phyloP scores from a whole-genome alignment of 2,797 vertebrate genomes.

The Gymnopithys bicolor region DNA sequence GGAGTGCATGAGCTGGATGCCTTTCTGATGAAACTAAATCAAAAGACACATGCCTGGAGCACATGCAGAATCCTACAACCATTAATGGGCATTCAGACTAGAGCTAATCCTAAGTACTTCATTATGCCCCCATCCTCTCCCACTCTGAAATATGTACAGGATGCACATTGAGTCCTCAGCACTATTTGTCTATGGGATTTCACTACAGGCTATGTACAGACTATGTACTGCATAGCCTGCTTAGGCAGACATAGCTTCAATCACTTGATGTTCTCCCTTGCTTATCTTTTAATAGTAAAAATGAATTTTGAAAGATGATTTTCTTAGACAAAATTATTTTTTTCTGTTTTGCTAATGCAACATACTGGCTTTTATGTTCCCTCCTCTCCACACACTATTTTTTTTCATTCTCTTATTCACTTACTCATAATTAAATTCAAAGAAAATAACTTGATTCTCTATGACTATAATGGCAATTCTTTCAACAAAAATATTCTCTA shows the following conservation, averaged over 20 bases:
- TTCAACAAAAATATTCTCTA: constrained; percentile 34
- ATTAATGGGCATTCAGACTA: background rate
- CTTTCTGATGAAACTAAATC: background rate
- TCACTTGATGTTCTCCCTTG: background rate
- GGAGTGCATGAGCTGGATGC: background rate
- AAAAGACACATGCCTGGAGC: background rate
- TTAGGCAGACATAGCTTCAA: background rate
- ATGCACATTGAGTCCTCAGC: background rate
- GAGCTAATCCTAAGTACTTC: background rate
- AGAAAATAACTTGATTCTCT: background rate
- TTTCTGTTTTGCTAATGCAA: constrained; percentile 65
- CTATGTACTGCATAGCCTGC: background rate
- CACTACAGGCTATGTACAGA: background rate
- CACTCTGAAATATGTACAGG: accelerated
- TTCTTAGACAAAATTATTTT: constrained; percentile 43
- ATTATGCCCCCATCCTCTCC: accelerated
- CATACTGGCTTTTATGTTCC: background rate
- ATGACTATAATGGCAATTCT: constrained; percentile 69
- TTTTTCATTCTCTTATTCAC: constrained; percentile 49
- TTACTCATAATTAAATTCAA: constrained; percentile 76
- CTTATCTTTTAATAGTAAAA: constrained; percentile 9
- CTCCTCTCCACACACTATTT: constrained; percentile 33
- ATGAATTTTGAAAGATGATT: constrained; percentile 53
- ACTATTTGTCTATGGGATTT: background rate
- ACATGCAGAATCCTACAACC: background rate